A percentile compares a stretch with the other conserved stretches of the same genome.
phyloP scores from a whole-genome alignment of 2,888 invertebrate genomes.

The Platycheirus albimanus region DNA sequence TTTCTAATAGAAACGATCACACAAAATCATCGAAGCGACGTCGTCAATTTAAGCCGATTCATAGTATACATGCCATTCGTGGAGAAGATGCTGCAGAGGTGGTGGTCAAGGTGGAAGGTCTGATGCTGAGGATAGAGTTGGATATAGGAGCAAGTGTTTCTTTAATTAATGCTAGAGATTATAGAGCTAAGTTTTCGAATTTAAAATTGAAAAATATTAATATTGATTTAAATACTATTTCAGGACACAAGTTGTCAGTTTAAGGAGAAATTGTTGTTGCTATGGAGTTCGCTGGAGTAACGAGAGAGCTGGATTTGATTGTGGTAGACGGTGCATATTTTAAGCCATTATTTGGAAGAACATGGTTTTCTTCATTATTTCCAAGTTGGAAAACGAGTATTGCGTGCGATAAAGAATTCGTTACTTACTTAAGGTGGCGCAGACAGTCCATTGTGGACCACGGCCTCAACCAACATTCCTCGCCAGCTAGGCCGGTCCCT shows the following conservation, averaged over 20 bases:
- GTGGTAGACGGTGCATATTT: not conserved
- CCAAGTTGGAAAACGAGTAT: not conserved
- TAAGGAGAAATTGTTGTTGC: not conserved
- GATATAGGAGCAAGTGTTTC: constrained; percentile 14
- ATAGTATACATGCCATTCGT: constrained; percentile 5
- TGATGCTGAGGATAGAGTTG: not conserved
- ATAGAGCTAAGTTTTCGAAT: not conserved
- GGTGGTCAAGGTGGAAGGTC: constrained; percentile 3
- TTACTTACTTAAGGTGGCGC: no score
- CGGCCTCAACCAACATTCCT: no score
- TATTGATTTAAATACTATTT: no score
- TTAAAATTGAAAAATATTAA: no score
- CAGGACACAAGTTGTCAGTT: constrained; percentile 1
- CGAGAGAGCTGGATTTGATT: not conserved
- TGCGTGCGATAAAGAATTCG: not conserved
- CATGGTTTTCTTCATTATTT: not conserved
- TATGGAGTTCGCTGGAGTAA: not conserved
- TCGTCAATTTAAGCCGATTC: not conserved
- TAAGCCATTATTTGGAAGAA: no score
- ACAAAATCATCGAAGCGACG: not conserved
- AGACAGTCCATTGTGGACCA: no score
- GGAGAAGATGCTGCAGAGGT: constrained; percentile 5
- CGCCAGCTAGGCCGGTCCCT: no score
- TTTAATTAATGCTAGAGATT: not conserved
- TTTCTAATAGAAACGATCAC: not conserved